A percentile compares a stretch with the other conserved stretches of the same genome.
Conservation (phyloP, 2,113 vertebrate genomes). For the Neolamprologus sp. region DNA sequence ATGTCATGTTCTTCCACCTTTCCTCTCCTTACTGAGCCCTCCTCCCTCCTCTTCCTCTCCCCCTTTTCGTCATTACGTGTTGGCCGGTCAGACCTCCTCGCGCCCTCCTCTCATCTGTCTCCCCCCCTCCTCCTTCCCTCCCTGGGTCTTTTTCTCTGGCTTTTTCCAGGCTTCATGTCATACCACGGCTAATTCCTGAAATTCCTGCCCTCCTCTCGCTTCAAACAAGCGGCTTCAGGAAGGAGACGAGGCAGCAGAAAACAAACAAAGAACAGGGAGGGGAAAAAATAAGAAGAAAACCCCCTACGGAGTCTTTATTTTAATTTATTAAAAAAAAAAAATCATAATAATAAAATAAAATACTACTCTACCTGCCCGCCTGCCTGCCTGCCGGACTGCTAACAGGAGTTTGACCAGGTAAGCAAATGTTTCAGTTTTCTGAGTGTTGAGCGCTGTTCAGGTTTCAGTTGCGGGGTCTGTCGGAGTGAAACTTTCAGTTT, state of each 20-base stretch:
- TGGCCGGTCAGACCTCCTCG: slow-evolving; percentile 50
- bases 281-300: not conserved
- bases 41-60: slow-evolving; percentile 24
- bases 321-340: accelerated
- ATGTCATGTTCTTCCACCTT: slow-evolving; percentile 28
- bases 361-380: slow-evolving; percentile 13
- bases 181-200: slow-evolving; percentile 75
- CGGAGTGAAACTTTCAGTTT: not conserved
- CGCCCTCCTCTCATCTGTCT: not conserved
- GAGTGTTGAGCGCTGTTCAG: not conserved
- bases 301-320: not conserved
- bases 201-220: slow-evolving; percentile 73
- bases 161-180: slow-evolving; percentile 73
- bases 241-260: slow-evolving; percentile 54
- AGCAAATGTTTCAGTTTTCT: not conserved
- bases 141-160: slow-evolving; percentile 57
- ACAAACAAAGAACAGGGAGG: slow-evolving; percentile 19
- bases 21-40: slow-evolving; percentile 1
- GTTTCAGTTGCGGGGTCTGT: not conserved
- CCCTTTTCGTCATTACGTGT: slow-evolving; percentile 48
- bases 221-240: slow-evolving; percentile 61
- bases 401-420: slow-evolving; percentile 40
- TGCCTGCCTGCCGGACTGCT: not conserved
- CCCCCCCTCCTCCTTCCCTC: slow-evolving; percentile 22
- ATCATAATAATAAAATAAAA: not conserved